Conservation (phyloP, 2,888 invertebrate species). For the Drosophila vallismaia region DNA sequence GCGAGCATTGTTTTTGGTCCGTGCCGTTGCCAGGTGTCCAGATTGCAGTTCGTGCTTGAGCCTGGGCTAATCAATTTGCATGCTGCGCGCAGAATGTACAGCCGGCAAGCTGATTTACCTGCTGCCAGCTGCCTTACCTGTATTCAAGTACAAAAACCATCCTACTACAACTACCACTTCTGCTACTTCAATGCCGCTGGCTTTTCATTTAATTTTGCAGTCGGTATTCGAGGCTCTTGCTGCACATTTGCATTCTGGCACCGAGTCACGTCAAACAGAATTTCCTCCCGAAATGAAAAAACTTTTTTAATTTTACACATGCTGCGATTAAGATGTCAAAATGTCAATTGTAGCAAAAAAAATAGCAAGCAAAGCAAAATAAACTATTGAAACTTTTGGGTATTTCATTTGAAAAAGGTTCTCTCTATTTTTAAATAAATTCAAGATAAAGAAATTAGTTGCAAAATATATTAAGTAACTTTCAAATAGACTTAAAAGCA, state of each 20-base stretch:
- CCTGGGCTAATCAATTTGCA: constrained; percentile 65
- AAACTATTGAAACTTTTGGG: constrained; percentile 13
- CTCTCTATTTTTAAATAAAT: constrained; percentile 3
- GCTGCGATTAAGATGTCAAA: constrained; percentile 55
- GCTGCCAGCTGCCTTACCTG: constrained; percentile 24
- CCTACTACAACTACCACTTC: background rate
- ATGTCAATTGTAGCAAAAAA: constrained; percentile 44
- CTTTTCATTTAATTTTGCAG: constrained; percentile 47
- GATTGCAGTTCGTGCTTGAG: constrained; percentile 43
- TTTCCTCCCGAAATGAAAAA: constrained; percentile 46
- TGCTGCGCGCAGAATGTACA: constrained; percentile 36
- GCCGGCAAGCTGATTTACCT: constrained; percentile 26
- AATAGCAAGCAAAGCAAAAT: background rate
- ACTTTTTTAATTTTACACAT: constrained; percentile 57
- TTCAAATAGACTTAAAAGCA: background rate
- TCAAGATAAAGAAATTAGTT: background rate
- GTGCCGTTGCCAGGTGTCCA: constrained; percentile 43
- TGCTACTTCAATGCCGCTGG: constrained; percentile 7
- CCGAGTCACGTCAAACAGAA: constrained; percentile 43
- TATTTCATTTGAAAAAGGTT: background rate
- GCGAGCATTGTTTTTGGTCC: constrained; percentile 8
- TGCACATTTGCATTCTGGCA: constrained; percentile 43
- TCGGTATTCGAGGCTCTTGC: constrained; percentile 11
- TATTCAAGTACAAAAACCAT: constrained; percentile 1
- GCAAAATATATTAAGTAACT: background rate